A percentile compares a stretch with the other conserved stretches of the same genome.
Evolutionary conservation across 2,888 invertebrate species (phyloP).

Genomic region (Erannis defoliaria): DNA sequence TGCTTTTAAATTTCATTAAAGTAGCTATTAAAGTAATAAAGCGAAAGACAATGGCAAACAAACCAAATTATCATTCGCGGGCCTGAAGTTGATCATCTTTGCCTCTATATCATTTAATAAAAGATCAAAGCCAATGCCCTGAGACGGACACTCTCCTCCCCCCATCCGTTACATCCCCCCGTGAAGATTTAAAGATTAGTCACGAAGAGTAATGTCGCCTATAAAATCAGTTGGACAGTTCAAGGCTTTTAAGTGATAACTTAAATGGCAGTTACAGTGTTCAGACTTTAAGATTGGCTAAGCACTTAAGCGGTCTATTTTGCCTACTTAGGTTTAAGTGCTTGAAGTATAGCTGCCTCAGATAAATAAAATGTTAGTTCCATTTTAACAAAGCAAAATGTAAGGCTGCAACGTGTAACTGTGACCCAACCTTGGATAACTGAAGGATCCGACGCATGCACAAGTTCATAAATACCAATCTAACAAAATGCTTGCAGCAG

Average conservation of each 20-base stretch:
- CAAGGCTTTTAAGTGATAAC: slow-evolving; percentile 18
- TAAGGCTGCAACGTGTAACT: too few relatives aligned
- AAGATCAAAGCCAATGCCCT: slow-evolving; percentile 41
- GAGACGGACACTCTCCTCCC: background rate
- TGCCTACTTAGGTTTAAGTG: background rate
- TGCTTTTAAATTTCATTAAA: too few relatives aligned
- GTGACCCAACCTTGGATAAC: too few relatives aligned
- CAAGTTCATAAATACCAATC: too few relatives aligned
- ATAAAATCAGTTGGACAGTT: slow-evolving; percentile 32
- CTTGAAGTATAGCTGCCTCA: too few relatives aligned
- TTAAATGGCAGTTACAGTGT: slow-evolving; percentile 18
- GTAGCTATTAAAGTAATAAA: too few relatives aligned
- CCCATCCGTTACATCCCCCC: slow-evolving; percentile 1
- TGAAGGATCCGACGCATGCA: too few relatives aligned
- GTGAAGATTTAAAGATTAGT: slow-evolving; percentile 51
- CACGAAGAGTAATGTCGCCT: slow-evolving; percentile 44
- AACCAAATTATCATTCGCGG: background rate
- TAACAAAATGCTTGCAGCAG: too few relatives aligned
- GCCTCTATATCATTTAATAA: slow-evolving; percentile 32
- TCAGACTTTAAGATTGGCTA: slow-evolving; percentile 22
- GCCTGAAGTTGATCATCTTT: background rate
- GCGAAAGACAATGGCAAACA: too few relatives aligned
- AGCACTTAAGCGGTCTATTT: slow-evolving; percentile 1
- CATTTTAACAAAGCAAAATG: too few relatives aligned
- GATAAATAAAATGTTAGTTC: too few relatives aligned